A percentile compares a stretch with the other conserved stretches of the same genome.
These are phyloP conservation scores for Leptoclinus maculatus DNA, from an alignment of 2,797 vertebrate genomes.

Conservation along the genomic window DNA sequence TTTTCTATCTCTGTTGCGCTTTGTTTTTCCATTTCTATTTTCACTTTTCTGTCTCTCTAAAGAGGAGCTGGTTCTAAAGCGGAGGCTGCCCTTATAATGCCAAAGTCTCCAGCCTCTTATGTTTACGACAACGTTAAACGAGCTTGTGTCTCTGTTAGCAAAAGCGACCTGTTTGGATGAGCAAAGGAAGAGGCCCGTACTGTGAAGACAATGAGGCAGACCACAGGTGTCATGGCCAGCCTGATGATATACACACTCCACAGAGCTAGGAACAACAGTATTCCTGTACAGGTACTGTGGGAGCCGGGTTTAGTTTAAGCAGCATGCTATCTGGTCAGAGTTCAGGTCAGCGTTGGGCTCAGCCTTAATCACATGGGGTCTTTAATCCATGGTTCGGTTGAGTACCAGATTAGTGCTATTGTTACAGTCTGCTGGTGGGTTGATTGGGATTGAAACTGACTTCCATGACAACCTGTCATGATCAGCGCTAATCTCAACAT, in stretches of 20 bases:
- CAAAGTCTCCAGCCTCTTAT: conserved; percentile 16
- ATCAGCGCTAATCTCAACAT: conserved; percentile 72
- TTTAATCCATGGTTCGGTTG: conserved; percentile 72
- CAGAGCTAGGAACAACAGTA: conserved; percentile 27
- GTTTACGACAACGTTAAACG: conserved; percentile 57
- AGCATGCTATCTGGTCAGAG: conserved; percentile 67
- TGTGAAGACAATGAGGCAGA: conserved; percentile 30
- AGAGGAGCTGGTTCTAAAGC: conserved; percentile 5
- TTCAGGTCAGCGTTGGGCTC: conserved; percentile 74
- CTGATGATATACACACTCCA: conserved; percentile 26
- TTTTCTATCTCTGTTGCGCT: conserved; percentile 28
- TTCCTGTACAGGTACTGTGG: conserved; percentile 26
- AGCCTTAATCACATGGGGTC: conserved; percentile 79
- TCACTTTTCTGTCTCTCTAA: conserved; percentile 12
- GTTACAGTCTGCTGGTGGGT: conserved; percentile 74
- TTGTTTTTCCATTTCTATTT: conserved; percentile 25
- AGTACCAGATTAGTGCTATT: conserved; percentile 79
- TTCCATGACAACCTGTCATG: conserved; percentile 72
- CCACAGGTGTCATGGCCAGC: conserved; percentile 26
- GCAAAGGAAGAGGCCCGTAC: background rate
- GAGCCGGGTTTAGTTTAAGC: conserved; percentile 51
- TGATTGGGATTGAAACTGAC: conserved; percentile 75
- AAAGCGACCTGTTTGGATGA: conserved; percentile 44
- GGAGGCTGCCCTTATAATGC: conserved; percentile 12
- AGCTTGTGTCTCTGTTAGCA: conserved; percentile 18